Conservation (phyloP, 2,888 invertebrate genomes). For the Pyrocoelia pectoralis region DNA sequence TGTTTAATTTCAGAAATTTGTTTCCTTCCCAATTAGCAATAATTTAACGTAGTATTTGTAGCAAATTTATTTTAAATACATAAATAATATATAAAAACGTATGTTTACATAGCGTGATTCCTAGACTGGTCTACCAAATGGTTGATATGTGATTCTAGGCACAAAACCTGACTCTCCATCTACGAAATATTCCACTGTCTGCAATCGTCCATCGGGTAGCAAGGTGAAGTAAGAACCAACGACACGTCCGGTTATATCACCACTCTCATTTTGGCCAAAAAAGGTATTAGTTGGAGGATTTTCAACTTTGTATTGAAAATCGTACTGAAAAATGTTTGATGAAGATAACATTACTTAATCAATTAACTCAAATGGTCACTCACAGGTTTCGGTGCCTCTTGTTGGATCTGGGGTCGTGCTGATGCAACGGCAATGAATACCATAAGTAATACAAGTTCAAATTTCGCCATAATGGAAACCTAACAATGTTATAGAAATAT, state of each 20-base stretch:
- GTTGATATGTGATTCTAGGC: slow-evolving; percentile 72
- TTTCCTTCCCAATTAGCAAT: no score
- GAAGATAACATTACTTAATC: background rate
- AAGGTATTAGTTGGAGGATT: slow-evolving; percentile 72
- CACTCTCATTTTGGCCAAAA: slow-evolving; percentile 74
- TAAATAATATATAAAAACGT: no score
- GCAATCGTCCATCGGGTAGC: slow-evolving; percentile 74
- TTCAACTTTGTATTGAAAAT: slow-evolving; percentile 78
- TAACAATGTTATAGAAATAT: no score
- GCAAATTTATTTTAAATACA: no score
- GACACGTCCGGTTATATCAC: slow-evolving; percentile 69
- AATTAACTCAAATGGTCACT: background rate
- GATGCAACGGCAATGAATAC: background rate
- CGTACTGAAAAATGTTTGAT: slow-evolving; percentile 65
- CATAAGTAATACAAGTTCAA: background rate
- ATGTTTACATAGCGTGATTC: no score
- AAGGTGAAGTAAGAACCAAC: slow-evolving; percentile 73
- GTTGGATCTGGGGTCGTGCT: background rate
- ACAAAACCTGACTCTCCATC: slow-evolving; percentile 77
- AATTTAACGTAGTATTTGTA: no score
- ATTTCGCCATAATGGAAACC: no score
- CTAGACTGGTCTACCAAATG: background rate
- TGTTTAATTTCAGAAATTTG: no score
- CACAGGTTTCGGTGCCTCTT: background rate
- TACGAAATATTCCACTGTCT: slow-evolving; percentile 77